Evolutionary conservation across 2,113 vertebrate genomes (phyloP).

Genomic region (Phrynosoma platyrhinos): DNA sequence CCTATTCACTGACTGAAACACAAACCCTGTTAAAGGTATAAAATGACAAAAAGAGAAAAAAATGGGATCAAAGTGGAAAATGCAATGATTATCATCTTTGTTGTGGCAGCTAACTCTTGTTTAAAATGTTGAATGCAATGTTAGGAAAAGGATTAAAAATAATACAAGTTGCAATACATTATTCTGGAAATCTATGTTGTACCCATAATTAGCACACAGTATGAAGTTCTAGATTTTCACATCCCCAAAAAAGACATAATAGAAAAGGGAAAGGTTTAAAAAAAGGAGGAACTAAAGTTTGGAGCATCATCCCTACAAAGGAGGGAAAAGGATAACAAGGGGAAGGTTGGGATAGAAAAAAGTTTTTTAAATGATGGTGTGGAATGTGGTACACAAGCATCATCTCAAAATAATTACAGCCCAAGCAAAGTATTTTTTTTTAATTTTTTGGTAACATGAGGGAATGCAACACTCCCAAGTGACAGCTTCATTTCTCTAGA

Average conservation of each 20-base stretch:
- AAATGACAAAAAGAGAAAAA: background rate
- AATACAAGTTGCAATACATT: background rate
- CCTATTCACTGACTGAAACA: background rate
- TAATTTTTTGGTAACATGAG: background rate
- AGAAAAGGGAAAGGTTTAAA: background rate
- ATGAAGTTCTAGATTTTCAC: background rate
- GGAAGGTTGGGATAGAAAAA: background rate
- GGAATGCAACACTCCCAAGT: background rate
- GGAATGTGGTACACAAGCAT: background rate
- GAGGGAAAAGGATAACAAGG: background rate
- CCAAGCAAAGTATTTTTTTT: background rate
- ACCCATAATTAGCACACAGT: background rate
- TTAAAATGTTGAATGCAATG: background rate
- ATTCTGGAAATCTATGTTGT: background rate
- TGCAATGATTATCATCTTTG: background rate
- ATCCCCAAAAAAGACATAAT: background rate
- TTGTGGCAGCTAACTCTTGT: background rate
- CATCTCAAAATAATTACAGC: background rate
- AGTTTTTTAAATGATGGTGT: background rate
- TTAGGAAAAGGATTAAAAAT: background rate
- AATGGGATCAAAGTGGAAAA: background rate
- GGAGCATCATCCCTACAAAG: background rate
- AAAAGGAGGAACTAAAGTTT: background rate
- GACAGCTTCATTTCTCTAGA: background rate
- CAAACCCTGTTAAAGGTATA: background rate